A percentile compares a stretch with the other conserved stretches of the same genome.
These are phyloP conservation scores for Epizoanthus rinbou DNA, from an alignment of 92 coral and sea anemone genomes.

Conservation along the genomic window DNA sequence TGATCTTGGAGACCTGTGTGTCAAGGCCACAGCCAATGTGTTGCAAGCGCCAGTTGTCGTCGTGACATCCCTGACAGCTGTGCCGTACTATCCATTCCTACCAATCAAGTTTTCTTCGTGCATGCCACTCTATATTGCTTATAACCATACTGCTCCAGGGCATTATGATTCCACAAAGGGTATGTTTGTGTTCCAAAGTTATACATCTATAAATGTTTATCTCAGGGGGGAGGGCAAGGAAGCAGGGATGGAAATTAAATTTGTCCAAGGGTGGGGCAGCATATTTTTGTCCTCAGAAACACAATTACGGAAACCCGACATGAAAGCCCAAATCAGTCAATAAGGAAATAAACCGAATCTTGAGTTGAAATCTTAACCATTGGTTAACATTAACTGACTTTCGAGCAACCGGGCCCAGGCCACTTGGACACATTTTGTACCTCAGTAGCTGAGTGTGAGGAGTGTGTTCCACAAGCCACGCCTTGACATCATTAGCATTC, in stretches of 20 bases:
- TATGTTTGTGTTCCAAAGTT: background rate
- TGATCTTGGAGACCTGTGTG: constrained; percentile 80
- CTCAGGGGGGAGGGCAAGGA: no score
- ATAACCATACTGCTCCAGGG: constrained; percentile 72
- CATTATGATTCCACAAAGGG: constrained; percentile 86
- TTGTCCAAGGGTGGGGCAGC: no score
- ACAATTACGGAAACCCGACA: no score
- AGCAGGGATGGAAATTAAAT: no score
- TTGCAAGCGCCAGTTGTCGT: constrained; percentile 70
- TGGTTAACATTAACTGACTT: no score
- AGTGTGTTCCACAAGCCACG: constrained; percentile 29
- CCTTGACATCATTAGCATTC: constrained; percentile 16
- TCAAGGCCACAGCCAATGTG: constrained; percentile 60
- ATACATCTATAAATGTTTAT: no score
- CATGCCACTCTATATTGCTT: constrained; percentile 73
- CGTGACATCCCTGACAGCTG: constrained; percentile 64
- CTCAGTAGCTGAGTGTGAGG: constrained; percentile 18
- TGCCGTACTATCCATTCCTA: constrained; percentile 72
- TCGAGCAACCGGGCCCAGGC: no score
- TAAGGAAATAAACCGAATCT: no score
- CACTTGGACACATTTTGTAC: background rate
- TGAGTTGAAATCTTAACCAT: no score
- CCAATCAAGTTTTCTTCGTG: constrained; percentile 60
- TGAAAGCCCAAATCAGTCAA: no score
- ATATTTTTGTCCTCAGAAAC: no score